Evolutionary conservation across 2,113 vertebrate genomes (phyloP), one percentile per base, ranked within the genome.

Genomic region (Phylloscopus trochilus): DNA sequence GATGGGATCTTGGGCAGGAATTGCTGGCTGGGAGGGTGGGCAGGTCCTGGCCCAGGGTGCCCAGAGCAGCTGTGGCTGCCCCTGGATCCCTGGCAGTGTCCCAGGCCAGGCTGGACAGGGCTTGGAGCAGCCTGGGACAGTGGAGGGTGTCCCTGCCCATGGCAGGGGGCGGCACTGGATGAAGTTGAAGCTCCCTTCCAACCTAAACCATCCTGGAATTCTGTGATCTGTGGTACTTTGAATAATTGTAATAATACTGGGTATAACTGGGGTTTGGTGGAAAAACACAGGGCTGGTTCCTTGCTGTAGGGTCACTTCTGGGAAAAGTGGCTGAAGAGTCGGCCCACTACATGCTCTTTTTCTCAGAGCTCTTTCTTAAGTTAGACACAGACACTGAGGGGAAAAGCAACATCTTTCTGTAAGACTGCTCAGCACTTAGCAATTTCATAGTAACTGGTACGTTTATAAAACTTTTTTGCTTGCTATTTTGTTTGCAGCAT

Each of bases 21-120:
- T 39, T 60, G 1, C 0, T 74, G 0, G 0, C 24, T 33, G 11
- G 1, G 46, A 60, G 28, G 46, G 13, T 39, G 23, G 23, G 2
- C 0, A 74, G 28, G n/a, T 20, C 28, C 69, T 89, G 62, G 24
- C 28, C 4, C 46, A 83, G 47, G 60, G 35, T 60, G 10, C 10
- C 24, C 69, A 60, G 69, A 53, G 78, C 4, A 75, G 46, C 31
- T 74, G 68, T 13, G 77, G 44, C 33, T 81, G 28, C 4, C 9
- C 39, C 39, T 68, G 63, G 7, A 68, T 47, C n/a, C 70, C 62
- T 53, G 46, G 24, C 1, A 68, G 30, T 35, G 47, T 1, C 26
- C 21, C 5, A 26, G 24, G 21, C 24, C 70, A 55, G 39, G 24
- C 0, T 68, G 62, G 60, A 52, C 0, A 2, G 28, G 23, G 13